Conservation (phyloP, 2,113 vertebrate genomes). For the Eurypyga helias region DNA sequence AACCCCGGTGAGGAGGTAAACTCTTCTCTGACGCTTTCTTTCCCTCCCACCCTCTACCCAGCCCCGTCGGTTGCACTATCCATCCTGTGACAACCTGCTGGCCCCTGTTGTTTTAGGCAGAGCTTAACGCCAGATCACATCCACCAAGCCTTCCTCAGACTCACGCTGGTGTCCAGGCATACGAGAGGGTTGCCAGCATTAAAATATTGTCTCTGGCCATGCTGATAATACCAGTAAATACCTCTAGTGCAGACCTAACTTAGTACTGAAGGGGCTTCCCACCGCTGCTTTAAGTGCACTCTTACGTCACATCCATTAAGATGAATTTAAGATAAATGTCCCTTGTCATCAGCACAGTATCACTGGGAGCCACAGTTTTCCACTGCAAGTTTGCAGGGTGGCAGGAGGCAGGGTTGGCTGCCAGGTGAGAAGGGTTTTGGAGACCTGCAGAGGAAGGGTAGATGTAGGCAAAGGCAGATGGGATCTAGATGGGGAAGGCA, state of each 20-base stretch:
- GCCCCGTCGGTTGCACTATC: fast-evolving
- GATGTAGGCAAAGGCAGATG: fast-evolving
- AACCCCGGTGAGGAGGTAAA: fast-evolving
- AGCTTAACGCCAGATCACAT: not conserved
- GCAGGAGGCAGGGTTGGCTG: not conserved
- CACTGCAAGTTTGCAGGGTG: not conserved
- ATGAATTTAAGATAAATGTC: not conserved
- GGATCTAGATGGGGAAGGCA: not conserved
- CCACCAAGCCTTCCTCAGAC: not conserved
- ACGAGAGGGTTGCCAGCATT: fast-evolving
- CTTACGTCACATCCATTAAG: fast-evolving
- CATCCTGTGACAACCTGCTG: not conserved
- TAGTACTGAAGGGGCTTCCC: not conserved
- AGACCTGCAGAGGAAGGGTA: not conserved
- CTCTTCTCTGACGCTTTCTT: too few species aligned
- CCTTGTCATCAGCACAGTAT: fast-evolving
- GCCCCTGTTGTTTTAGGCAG: not conserved
- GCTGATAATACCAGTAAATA: not conserved
- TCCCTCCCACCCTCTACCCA: not conserved
- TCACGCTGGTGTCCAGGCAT: not conserved
- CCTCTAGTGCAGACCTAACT: fast-evolving
- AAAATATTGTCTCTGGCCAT: fast-evolving
- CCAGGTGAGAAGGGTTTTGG: not conserved
- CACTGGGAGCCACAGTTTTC: fast-evolving
- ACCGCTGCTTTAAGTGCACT: not conserved